A percentile compares a stretch with the other conserved stretches of the same genome.
These are phyloP conservation scores for Sesamia nonagrioides DNA, from an alignment of 1,140 invertebrate species.

Conservation along the genomic window DNA sequence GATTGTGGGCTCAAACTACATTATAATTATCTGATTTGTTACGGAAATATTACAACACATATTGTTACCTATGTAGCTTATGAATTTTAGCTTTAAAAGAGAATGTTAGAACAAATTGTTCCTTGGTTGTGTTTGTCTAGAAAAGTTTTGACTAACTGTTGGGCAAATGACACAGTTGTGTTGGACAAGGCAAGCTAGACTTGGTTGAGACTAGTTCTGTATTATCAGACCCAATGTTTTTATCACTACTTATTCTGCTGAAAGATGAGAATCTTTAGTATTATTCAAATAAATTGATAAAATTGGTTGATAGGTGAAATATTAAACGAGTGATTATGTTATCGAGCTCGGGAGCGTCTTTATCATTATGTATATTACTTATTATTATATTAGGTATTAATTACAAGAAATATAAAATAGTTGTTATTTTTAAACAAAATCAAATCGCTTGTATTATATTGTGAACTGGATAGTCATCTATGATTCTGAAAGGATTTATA, in stretches of 20 bases:
- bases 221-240: not conserved
- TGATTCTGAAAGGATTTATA: not conserved
- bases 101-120: slow-evolving; percentile 7
- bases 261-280: slow-evolving; percentile 24
- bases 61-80: slow-evolving; percentile 44
- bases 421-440: slow-evolving; percentile 20
- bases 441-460: slow-evolving; percentile 13
- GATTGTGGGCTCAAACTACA: slow-evolving; percentile 33
- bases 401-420: not conserved
- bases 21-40: not conserved
- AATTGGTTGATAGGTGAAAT: slow-evolving; percentile 11
- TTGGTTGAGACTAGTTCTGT: slow-evolving; percentile 4
- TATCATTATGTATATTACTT: slow-evolving; percentile 13
- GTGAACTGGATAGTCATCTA: slow-evolving; percentile 39
- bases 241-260: not conserved
- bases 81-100: slow-evolving; percentile 43
- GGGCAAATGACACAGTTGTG: not conserved
- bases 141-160: not conserved
- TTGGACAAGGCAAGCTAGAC: not conserved
- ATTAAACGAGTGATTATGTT: slow-evolving; percentile 2
- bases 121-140: slow-evolving; percentile 19
- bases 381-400: slow-evolving; percentile 30
- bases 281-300: slow-evolving; percentile 7
- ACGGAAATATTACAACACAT: slow-evolving; percentile 28
- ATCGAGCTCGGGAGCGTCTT: not conserved